phyloP scores from a whole-genome alignment of 2,888 invertebrate genomes.

The Agrotis puta region DNA sequence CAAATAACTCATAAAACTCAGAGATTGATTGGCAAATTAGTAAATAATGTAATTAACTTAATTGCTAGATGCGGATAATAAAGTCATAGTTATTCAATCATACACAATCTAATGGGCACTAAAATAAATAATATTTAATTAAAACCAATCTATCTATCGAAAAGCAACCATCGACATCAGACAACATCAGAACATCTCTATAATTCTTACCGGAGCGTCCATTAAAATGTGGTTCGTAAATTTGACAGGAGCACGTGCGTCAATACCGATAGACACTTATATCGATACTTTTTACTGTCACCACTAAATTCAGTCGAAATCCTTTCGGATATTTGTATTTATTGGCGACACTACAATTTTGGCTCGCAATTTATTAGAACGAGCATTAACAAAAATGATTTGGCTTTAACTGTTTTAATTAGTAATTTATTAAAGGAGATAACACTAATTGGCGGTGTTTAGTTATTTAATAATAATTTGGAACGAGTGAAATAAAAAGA shows the following conservation, averaged over 20 bases:
- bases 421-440: slow-evolving; percentile 78
- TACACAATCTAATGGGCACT: slow-evolving; percentile 24
- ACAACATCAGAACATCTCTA: slow-evolving; percentile 70
- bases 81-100: slow-evolving; percentile 18
- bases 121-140: slow-evolving; percentile 61
- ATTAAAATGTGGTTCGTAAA: slow-evolving; percentile 77
- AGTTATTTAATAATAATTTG: slow-evolving; percentile 60
- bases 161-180: slow-evolving; percentile 67
- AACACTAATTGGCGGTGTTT: slow-evolving; percentile 74
- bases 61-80: slow-evolving; percentile 29
- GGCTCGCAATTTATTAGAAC: slow-evolving; percentile 76
- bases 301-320: slow-evolving; percentile 62
- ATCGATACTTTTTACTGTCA: slow-evolving; percentile 67
- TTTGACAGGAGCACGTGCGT: slow-evolving; percentile 78
- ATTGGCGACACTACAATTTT: slow-evolving; percentile 73
- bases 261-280: slow-evolving; percentile 59
- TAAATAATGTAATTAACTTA: slow-evolving; percentile 28
- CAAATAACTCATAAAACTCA: background rate
- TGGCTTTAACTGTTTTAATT: slow-evolving; percentile 80
- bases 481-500: slow-evolving; percentile 58
- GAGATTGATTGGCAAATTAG: slow-evolving; percentile 8
- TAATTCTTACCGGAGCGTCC: slow-evolving; percentile 69
- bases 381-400: slow-evolving; percentile 79
- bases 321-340: slow-evolving; percentile 49
- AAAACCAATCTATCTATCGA: slow-evolving; percentile 58